Evolutionary conservation across 2,888 invertebrate species (phyloP), one percentile per base, ranked within the genome.

Genomic region (Drosophila monieri): DNA sequence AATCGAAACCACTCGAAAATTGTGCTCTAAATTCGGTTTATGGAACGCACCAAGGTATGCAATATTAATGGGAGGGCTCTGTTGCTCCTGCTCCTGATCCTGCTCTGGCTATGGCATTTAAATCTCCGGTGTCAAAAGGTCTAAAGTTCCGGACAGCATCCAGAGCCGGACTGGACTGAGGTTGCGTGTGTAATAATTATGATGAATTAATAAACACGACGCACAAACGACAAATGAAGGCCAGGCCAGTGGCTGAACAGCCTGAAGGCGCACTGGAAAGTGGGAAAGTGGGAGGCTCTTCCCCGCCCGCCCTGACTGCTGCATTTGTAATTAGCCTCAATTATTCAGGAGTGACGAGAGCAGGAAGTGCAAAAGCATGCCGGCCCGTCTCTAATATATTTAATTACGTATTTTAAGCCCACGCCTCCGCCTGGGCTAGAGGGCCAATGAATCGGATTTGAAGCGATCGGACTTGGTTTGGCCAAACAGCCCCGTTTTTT

Each of bases 1-100:
- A 54, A 65, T 65, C 15, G 47, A 48, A 75, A 61, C 37, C 46
- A 35, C 15, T 49, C 43, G 41, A 65, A 74, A 61, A 72, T 53
- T 41, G 47, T 51, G 54, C 35, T 60, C 49, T 55, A 58, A 64
- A 60, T 65, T 78, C 18, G 62, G 54, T 57, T 74, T 55, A 67
- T 46, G 37, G 21, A 51, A 25, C 57, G 60, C 67, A 61, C 56
- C 56, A 64, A 62, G 67, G 58, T 64, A 73, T 77, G 69, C 77
- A 77, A 79, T 73, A 77, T 73, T 78, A 67, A 77, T 73, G 62
- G 52, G n/a, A 47, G 30, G n/a, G n/a, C n/a, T n/a, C n/a, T n/a
- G n/a, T n/a, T n/a, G n/a, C n/a, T n/a, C n/a, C n/a, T n/a, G 35
- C n/a, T 35, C n/a, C 32, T n/a, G 12, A 12, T 32, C 6, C 12